These are phyloP conservation scores for Coptodon rendalli DNA, from an alignment of 2,113 vertebrate genomes.

Conservation along the genomic window DNA sequence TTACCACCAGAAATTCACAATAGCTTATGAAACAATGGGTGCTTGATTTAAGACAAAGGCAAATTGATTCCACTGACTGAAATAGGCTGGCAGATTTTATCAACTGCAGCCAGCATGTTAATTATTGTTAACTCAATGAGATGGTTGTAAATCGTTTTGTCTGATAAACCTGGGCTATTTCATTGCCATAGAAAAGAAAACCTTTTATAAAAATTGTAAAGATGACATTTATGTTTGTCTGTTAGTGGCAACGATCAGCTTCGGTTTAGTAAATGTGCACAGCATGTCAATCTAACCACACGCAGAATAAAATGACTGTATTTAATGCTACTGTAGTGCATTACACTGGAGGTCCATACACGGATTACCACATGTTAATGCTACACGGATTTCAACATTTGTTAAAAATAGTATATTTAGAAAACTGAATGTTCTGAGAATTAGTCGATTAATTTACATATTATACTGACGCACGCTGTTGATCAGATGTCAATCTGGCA, in stretches of 20 bases:
- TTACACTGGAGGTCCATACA: neutral
- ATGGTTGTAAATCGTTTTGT: neutral
- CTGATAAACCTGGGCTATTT: neutral
- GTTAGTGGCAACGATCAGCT: neutral
- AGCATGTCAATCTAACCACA: neutral
- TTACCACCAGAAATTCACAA: neutral
- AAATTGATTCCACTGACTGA: neutral
- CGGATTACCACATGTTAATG: neutral
- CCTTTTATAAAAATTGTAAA: neutral
- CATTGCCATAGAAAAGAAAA: neutral
- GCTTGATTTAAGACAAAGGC: neutral
- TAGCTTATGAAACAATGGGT: neutral
- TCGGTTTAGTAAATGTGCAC: neutral
- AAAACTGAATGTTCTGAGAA: neutral
- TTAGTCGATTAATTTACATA: neutral
- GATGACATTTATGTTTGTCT: neutral
- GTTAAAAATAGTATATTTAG: neutral
- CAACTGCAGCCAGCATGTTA: neutral
- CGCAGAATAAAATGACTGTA: neutral
- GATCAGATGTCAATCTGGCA: neutral
- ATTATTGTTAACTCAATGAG: neutral
- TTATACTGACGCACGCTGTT: fast-evolving
- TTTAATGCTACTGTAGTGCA: neutral
- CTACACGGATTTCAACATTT: fast-evolving
- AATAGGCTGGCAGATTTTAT: neutral